Conservation (phyloP, 1,140 invertebrate genomes). For the Cyclina sinensis region DNA sequence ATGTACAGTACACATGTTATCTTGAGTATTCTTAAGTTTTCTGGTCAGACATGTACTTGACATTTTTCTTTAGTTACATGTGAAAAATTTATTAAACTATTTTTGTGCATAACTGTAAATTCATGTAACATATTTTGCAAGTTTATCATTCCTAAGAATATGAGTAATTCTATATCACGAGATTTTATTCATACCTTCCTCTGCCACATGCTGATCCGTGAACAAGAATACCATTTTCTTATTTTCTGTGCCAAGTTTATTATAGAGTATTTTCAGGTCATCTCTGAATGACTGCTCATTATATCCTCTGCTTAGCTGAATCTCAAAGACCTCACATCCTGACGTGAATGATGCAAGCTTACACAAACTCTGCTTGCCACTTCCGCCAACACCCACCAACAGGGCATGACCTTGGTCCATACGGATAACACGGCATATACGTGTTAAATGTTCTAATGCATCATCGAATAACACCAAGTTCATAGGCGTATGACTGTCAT, state of each 20-base stretch:
- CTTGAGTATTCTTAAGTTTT: too few species aligned
- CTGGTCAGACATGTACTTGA: too few species aligned
- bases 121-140: too few species aligned
- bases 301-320: conserved; percentile 93
- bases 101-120: too few species aligned
- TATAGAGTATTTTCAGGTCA: conserved; percentile 94
- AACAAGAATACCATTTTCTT: conserved; percentile 94
- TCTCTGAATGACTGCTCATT: conserved; percentile 93
- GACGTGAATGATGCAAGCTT: conserved; percentile 85
- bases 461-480: conserved; percentile 96
- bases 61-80: too few species aligned
- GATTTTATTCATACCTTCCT: conserved; percentile 88
- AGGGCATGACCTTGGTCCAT: conserved; percentile 94
- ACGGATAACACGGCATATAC: conserved; percentile 93
- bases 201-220: conserved; percentile 91
- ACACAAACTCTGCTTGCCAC: conserved; percentile 91
- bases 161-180: too few species aligned
- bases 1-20: too few species aligned
- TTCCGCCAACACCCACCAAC: conserved; percentile 94
- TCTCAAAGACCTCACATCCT: conserved; percentile 93
- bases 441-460: conserved; percentile 94
- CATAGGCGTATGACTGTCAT: conserved; percentile 89
- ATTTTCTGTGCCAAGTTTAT: conserved; percentile 91
- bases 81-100: too few species aligned
- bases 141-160: too few species aligned